Conservation (phyloP, 2,797 vertebrate genomes). For the Pelodytes ibericus region DNA sequence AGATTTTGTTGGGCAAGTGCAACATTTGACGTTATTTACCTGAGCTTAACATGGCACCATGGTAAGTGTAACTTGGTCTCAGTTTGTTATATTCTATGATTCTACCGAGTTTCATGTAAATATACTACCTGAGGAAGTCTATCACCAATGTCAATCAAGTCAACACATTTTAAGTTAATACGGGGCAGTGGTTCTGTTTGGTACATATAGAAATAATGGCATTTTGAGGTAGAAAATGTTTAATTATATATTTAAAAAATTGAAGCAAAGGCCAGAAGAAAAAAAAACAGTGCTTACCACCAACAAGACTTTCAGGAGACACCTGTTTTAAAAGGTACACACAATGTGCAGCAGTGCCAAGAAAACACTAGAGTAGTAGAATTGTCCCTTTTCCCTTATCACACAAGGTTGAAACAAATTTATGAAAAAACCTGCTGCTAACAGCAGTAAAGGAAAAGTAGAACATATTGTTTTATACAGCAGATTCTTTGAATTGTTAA, state of each 20-base stretch:
- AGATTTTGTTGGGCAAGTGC: background rate
- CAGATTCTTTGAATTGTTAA: constrained; percentile 32
- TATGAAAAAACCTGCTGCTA: constrained; percentile 3
- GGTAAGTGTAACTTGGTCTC: constrained; percentile 11
- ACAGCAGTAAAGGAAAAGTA: constrained; percentile 6
- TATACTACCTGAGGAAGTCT: constrained; percentile 40
- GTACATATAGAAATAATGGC: constrained; percentile 19
- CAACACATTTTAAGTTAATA: background rate
- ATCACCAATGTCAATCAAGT: background rate
- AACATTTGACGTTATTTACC: constrained; percentile 23
- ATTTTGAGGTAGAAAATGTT: constrained; percentile 51
- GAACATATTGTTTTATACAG: background rate
- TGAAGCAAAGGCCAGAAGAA: constrained; percentile 20
- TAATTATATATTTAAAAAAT: constrained; percentile 31
- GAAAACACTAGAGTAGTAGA: constrained; percentile 10
- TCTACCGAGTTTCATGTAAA: background rate
- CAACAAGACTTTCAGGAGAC: constrained; percentile 19
- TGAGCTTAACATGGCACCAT: constrained; percentile 26
- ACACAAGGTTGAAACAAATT: background rate
- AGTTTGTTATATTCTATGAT: background rate
- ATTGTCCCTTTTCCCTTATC: constrained; percentile 10
- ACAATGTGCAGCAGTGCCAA: constrained; percentile 27
- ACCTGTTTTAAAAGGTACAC: constrained; percentile 1
- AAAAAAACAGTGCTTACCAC: constrained; percentile 25
- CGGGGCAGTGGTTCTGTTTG: constrained; percentile 12